phyloP scores from a whole-genome alignment of 2,113 vertebrate species.

The Bos taurus region DNA sequence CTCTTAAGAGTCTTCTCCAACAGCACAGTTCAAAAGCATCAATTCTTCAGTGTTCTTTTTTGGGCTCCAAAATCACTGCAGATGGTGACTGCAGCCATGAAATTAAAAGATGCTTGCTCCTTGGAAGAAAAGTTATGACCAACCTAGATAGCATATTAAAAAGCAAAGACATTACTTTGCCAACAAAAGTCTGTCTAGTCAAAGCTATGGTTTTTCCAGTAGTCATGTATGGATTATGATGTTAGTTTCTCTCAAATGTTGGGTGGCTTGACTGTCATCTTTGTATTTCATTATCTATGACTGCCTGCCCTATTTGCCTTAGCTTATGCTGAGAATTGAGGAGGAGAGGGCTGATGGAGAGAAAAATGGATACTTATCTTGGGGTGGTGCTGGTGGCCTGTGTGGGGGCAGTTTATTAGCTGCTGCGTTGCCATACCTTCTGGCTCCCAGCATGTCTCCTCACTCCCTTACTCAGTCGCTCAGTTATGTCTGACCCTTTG shows the following conservation, averaged over 20 bases:
- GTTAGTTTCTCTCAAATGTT: not conserved
- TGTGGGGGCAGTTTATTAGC: not conserved
- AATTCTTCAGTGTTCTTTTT: not conserved
- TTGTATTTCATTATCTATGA: not conserved
- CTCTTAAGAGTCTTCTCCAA: not conserved
- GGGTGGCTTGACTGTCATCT: not conserved
- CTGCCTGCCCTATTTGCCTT: not conserved
- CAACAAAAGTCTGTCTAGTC: not conserved
- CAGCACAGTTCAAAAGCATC: not conserved
- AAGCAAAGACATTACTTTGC: not conserved
- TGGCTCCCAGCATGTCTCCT: not conserved
- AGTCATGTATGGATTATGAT: not conserved
- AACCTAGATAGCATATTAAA: not conserved
- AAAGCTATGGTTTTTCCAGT: not conserved
- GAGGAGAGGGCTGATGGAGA: not conserved
- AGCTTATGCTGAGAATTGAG: not conserved
- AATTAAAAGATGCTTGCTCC: not conserved
- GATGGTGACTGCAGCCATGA: not conserved
- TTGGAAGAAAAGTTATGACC: not conserved
- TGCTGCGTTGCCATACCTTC: not conserved
- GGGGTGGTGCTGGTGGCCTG: not conserved
- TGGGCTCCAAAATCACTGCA: not conserved
- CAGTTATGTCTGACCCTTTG: not conserved
- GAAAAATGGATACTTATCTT: not conserved
- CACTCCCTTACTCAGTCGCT: not conserved